Percentiles rank a stretch among this genome's conserved stretches.
These are phyloP conservation scores for Micromys minutus DNA, from an alignment of 2,113 vertebrate genomes.

Conservation along the genomic window DNA sequence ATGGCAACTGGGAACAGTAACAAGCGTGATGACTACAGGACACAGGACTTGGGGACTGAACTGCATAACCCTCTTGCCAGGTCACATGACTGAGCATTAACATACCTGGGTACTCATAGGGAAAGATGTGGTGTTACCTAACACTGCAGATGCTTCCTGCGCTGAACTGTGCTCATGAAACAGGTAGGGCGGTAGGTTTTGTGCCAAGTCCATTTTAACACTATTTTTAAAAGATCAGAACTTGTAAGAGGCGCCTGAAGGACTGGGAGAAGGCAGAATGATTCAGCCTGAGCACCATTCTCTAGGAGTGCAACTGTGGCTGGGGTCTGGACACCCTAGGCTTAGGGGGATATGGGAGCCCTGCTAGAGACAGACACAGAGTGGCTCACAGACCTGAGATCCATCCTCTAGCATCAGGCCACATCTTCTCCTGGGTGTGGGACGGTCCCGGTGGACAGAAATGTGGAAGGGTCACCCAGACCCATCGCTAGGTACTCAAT, in stretches of 20 bases:
- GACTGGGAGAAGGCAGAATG: accelerated
- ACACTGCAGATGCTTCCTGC: no score
- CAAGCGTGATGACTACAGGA: not conserved
- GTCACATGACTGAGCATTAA: not conserved
- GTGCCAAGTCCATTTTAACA: not conserved
- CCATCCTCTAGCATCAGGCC: not conserved
- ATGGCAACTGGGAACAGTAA: not conserved
- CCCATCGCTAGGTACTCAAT: not conserved
- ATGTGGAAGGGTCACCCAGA: not conserved
- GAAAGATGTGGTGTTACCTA: accelerated
- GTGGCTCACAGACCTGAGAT: not conserved
- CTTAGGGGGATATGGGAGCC: no score
- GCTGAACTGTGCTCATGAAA: not conserved
- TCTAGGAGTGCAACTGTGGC: not conserved
- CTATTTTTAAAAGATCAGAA: not conserved
- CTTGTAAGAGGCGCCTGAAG: not conserved
- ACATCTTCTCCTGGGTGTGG: not conserved
- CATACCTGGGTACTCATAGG: not conserved
- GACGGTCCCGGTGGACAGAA: not conserved
- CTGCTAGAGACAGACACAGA: not conserved
- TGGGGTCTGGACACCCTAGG: accelerated
- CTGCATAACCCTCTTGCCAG: accelerated
- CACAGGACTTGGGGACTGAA: not conserved
- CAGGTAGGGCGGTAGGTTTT: accelerated
- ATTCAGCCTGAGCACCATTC: accelerated